A percentile compares a stretch with the other conserved stretches of the same genome.
phyloP scores from a whole-genome alignment of 2,888 invertebrate species.

The Dendrolimus pini region DNA sequence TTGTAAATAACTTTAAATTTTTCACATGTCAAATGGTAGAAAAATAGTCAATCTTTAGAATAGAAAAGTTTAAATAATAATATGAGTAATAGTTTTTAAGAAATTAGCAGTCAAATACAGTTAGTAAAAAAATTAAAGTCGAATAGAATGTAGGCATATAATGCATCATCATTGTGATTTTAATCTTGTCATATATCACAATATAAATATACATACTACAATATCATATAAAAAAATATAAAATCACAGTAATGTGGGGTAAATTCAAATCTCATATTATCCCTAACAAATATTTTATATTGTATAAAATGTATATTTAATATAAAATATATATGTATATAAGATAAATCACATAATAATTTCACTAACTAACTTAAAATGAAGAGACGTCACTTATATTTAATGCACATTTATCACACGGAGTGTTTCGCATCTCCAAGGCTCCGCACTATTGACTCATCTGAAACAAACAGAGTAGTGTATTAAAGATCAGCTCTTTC shows the following conservation, averaged over 20 bases:
- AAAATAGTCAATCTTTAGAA: too few relatives aligned
- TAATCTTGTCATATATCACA: too few relatives aligned
- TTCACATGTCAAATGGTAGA: too few relatives aligned
- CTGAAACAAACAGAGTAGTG: constrained; percentile 48
- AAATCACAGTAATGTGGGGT: background rate
- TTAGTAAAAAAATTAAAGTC: too few relatives aligned
- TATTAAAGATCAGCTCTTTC: background rate
- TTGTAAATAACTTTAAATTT: too few relatives aligned
- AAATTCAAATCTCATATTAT: constrained; percentile 6
- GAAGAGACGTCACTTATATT: constrained; percentile 44
- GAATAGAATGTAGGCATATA: too few relatives aligned
- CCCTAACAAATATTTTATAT: constrained; percentile 13
- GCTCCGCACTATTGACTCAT: constrained; percentile 27
- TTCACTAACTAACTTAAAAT: constrained; percentile 60
- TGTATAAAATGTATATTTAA: constrained; percentile 3
- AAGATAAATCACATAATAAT: constrained; percentile 66
- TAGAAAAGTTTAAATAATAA: too few relatives aligned
- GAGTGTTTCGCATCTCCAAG: constrained; percentile 23
- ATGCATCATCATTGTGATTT: too few relatives aligned
- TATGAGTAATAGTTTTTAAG: too few relatives aligned
- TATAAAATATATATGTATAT: constrained; percentile 34
- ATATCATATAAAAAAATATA: too few relatives aligned
- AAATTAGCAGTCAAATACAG: too few relatives aligned
- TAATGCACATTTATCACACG: constrained; percentile 65
- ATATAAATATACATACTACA: too few relatives aligned